These are phyloP conservation scores for Pipa parva DNA, from an alignment of 2,113 vertebrate species.

Conservation along the genomic window DNA sequence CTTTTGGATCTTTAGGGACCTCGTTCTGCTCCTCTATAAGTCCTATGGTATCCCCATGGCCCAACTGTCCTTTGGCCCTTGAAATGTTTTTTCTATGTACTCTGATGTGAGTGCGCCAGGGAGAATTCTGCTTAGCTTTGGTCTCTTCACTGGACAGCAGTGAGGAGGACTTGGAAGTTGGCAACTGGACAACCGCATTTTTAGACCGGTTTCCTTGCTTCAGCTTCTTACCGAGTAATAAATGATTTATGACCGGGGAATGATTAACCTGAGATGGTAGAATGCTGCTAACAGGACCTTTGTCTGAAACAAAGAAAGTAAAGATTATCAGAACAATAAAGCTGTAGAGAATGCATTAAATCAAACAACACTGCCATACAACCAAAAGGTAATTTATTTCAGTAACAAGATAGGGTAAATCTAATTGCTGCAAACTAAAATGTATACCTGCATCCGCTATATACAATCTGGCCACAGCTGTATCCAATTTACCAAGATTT, in stretches of 20 bases:
- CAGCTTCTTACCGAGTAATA: conserved; percentile 87
- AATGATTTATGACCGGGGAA: conserved; percentile 90
- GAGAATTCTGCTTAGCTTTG: conserved; percentile 73
- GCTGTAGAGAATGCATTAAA: no score
- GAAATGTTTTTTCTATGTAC: conserved; percentile 80
- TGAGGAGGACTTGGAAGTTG: conserved; percentile 55
- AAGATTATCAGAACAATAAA: not conserved
- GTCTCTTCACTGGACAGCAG: conserved; percentile 61
- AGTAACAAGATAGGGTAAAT: no score
- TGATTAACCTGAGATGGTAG: conserved; percentile 87
- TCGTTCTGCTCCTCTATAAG: conserved; percentile 65
- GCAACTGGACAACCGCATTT: conserved; percentile 65
- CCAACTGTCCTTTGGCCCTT: conserved; percentile 72
- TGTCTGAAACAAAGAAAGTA: conserved; percentile 70
- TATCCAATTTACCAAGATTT: no score
- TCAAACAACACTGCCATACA: no score
- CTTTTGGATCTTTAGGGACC: conserved; percentile 18
- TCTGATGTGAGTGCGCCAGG: conserved; percentile 85
- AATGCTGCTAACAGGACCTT: conserved; percentile 85
- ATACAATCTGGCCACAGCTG: no score
- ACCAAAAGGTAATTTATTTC: no score
- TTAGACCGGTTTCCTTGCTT: conserved; percentile 61
- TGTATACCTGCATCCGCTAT: no score
- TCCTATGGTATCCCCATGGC: conserved; percentile 74
- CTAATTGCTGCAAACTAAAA: no score